Evolutionary conservation across 2,113 vertebrate species (phyloP), one percentile per base, ranked within the genome.

Genomic region (Xiphias gladius): DNA sequence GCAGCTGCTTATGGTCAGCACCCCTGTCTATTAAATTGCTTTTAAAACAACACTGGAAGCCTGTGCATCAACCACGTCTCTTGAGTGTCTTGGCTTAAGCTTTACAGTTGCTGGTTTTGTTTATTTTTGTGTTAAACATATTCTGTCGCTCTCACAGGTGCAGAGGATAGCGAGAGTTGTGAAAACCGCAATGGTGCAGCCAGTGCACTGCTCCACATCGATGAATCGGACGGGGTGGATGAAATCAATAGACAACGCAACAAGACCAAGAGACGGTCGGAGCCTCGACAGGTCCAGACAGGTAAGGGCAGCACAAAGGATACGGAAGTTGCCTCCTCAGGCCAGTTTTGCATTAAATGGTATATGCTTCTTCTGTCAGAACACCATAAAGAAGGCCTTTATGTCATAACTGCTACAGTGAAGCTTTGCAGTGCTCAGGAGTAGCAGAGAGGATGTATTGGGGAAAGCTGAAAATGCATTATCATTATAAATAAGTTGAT

Each of bases 221-320:
- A 99, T 84, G 97, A 99, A 88, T 97, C 97, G 28, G 96, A 96
- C 68, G 96, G 96, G 10, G 95, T 97, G 3, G 96, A 97, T 78
- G 97, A 97, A 88, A 94, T 98, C 88, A 95, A 92, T 69, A 96
- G 97, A 89, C 97, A 98, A 86, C 97, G 97, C 91, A 96, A 94
- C 96, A 98, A 97, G 94, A 98, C 95, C 91, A 98, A 92, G 88
- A 97, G 97, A 90, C 96, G 97, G 73, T 96, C 96, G 7, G 98
- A 99, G 91, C 97, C 97, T 26, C 96, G 97, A 79, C 98, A 99
- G 88, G 98, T 99, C 89, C 98, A 99, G 94, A 99, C 98, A 95
- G 98, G 98, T 99, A 92, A 92, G 93, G 54, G 0, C 68, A 11
- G 1, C 30, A 5, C 67, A 19, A 11, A 72, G 2, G 3, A 39